These are phyloP conservation scores for Todiramphus chloris DNA, from an alignment of 2,113 vertebrate species.

Conservation along the genomic window DNA sequence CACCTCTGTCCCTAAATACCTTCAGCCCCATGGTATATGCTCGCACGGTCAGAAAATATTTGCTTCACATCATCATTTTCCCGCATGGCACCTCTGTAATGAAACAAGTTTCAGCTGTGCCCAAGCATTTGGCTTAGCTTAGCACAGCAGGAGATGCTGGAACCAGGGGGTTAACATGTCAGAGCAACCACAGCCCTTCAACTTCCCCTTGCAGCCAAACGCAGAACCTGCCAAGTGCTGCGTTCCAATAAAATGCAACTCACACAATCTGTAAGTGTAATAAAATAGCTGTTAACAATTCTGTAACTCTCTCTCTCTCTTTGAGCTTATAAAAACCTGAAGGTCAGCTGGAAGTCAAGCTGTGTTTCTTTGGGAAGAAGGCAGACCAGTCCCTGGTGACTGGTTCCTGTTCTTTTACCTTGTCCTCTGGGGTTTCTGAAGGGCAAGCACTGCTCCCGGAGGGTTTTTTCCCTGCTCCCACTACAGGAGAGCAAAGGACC, in stretches of 20 bases:
- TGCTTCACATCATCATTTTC: not conserved
- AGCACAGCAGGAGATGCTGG: slow-evolving; percentile 5
- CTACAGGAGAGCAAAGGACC: not conserved
- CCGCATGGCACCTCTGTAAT: not conserved
- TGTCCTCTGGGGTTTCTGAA: not conserved
- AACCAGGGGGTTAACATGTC: slow-evolving; percentile 44
- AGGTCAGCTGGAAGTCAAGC: slow-evolving; percentile 65
- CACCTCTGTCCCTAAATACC: not conserved
- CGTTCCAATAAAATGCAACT: slow-evolving; percentile 47
- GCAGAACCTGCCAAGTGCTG: slow-evolving; percentile 44
- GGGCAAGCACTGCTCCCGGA: not conserved
- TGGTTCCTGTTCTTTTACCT: not conserved
- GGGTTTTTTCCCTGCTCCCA: not conserved
- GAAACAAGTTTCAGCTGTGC: not conserved
- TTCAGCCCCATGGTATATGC: not conserved
- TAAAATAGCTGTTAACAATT: slow-evolving; percentile 72
- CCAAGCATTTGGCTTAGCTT: not conserved
- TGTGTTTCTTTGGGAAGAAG: slow-evolving; percentile 16
- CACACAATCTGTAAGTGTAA: slow-evolving; percentile 49
- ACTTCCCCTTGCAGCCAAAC: slow-evolving; percentile 18
- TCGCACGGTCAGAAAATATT: not conserved
- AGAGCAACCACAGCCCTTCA: slow-evolving; percentile 23
- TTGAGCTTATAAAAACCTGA: slow-evolving; percentile 51
- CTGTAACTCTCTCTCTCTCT: slow-evolving; percentile 51
- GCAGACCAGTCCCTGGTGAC: not conserved